A percentile compares a stretch with the other conserved stretches of the same genome.
Conservation (phyloP, 2,888 invertebrate species). For the Alviniconcha strummeri region DNA sequence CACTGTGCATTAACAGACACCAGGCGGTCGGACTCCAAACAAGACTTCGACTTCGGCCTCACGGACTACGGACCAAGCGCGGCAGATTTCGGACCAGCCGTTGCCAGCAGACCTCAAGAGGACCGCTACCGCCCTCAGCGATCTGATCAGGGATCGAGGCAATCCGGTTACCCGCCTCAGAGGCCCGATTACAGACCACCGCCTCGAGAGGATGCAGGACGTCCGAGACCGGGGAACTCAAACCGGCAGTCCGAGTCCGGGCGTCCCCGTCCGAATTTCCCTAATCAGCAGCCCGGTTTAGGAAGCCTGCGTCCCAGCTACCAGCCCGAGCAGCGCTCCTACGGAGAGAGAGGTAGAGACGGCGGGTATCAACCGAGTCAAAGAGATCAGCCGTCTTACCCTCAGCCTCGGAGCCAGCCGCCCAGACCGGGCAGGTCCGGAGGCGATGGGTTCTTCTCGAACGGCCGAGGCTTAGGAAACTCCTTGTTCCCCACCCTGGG, state of each 20-base stretch:
- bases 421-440: background rate
- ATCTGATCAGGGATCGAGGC: background rate
- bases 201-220: background rate
- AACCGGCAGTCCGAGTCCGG: background rate
- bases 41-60: conserved; percentile 7
- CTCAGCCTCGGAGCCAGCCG: background rate
- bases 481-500: conserved; percentile 20
- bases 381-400: background rate
- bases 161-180: background rate
- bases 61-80: conserved; percentile 5
- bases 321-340: background rate
- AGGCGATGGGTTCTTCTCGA: conserved; percentile 3
- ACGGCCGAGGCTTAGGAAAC: background rate
- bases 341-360: background rate
- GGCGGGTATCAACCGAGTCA: background rate
- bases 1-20: too few species aligned
- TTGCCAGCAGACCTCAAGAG: background rate
- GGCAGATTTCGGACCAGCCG: background rate
- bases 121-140: too few species aligned
- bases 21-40: too few species aligned
- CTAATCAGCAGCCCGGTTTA: too few species aligned
- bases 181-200: conserved; percentile 9
- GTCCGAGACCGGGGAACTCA: background rate
- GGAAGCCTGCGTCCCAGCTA: too few species aligned
- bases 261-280: background rate